A percentile compares a stretch with the other conserved stretches of the same genome.
Conservation (phyloP, 2,113 vertebrate genomes). For the Nansenia antarctica region DNA sequence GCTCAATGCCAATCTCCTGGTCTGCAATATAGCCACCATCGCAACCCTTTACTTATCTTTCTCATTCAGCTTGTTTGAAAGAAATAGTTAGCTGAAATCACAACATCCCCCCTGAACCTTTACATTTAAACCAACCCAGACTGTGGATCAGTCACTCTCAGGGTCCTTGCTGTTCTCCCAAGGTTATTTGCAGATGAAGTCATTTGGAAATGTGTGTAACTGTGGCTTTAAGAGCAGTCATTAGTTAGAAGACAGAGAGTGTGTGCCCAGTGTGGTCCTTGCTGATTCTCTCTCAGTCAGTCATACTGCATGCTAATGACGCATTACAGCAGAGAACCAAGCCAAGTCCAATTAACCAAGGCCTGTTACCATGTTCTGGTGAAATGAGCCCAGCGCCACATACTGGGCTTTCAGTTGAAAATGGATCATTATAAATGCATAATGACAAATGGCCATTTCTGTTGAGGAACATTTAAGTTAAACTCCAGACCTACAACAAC, state of each 20-base stretch:
- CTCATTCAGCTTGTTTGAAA: no score
- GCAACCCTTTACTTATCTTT: no score
- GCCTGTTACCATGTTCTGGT: conserved; percentile 67
- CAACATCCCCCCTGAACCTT: no score
- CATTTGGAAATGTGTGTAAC: background rate
- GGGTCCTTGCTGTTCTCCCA: no score
- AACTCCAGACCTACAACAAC: background rate
- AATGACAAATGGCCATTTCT: background rate
- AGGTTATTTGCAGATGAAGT: no score
- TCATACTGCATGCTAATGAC: conserved; percentile 59
- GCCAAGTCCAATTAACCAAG: conserved; percentile 76
- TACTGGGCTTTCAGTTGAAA: conserved; percentile 66
- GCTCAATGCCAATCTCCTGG: no score
- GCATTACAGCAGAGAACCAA: conserved; percentile 52
- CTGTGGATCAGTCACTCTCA: no score
- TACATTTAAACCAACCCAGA: no score
- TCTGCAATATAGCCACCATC: no score
- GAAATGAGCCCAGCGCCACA: conserved; percentile 54
- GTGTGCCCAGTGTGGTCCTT: conserved; percentile 36
- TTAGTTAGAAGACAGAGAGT: conserved; percentile 38
- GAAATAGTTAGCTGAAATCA: no score
- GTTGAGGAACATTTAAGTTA: background rate
- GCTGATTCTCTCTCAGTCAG: conserved; percentile 52
- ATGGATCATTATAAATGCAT: conserved; percentile 21
- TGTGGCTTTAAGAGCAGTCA: conserved; percentile 29